Conservation (phyloP, 2,113 vertebrate genomes). For the Hippocampus comes region DNA sequence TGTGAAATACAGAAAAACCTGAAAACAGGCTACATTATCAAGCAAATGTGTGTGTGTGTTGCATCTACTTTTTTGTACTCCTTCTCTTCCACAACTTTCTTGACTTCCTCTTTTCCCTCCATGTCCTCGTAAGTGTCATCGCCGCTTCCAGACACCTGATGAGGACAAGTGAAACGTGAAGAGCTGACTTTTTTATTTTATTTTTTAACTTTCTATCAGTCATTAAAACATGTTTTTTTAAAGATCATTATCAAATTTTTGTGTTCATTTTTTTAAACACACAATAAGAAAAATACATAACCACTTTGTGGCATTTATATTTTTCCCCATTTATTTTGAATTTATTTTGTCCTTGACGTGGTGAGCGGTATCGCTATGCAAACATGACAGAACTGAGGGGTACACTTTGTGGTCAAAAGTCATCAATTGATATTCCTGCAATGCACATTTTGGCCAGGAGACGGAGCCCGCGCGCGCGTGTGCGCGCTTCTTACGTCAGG, state of each 20-base stretch:
- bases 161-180: not conserved
- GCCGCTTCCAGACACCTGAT: conserved; percentile 86
- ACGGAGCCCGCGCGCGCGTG: not conserved
- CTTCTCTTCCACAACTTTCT: conserved; percentile 70
- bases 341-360: too few relatives aligned
- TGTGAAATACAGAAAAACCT: not conserved
- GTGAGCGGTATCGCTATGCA: not conserved
- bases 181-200: too few relatives aligned
- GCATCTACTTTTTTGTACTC: conserved; percentile 60
- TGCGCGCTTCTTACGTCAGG: conserved; percentile 79
- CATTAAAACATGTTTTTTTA: too few relatives aligned
- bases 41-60: not conserved
- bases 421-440: not conserved
- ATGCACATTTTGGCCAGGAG: not conserved
- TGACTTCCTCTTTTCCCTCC: conserved; percentile 66
- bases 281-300: not conserved
- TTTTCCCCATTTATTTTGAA: too few relatives aligned
- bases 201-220: too few relatives aligned
- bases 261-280: not conserved
- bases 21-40: not conserved
- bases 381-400: too few relatives aligned
- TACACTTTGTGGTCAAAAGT: too few relatives aligned
- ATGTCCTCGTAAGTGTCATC: conserved; percentile 68
- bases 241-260: too few relatives aligned
- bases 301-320: not conserved